phyloP scores from a whole-genome alignment of 2,888 invertebrate genomes.

The Elgonia sp. region DNA sequence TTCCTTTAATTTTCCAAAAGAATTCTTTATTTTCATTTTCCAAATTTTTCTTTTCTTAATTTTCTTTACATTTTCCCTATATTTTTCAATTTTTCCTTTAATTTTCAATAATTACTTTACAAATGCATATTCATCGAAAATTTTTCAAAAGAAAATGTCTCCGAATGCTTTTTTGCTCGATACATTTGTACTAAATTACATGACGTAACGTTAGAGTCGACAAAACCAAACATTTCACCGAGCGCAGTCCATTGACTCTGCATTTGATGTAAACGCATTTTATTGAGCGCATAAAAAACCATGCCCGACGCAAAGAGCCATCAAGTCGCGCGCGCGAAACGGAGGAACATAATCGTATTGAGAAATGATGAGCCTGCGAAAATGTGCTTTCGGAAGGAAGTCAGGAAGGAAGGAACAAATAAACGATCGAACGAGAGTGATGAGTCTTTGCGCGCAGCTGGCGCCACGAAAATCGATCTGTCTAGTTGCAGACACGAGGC shows the following conservation, averaged over 20 bases:
- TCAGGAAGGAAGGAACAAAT: slow-evolving; percentile 60
- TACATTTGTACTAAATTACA: no score
- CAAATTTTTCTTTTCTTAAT: no score
- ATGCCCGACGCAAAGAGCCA: not conserved
- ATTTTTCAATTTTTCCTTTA: no score
- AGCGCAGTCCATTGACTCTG: not conserved
- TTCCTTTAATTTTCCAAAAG: no score
- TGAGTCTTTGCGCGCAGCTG: slow-evolving; percentile 76
- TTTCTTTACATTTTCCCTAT: no score
- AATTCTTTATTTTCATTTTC: no score
- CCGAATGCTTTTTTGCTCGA: no score
- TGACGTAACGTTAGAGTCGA: no score
- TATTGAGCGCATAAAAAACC: slow-evolving; percentile 12
- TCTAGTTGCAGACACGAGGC: slow-evolving; percentile 77
- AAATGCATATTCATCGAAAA: no score
- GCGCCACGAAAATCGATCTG: slow-evolving; percentile 82
- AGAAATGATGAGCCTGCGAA: slow-evolving; percentile 45
- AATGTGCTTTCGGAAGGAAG: slow-evolving; percentile 60
- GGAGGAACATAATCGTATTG: not conserved
- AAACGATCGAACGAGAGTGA: slow-evolving; percentile 70
- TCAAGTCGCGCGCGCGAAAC: not conserved
- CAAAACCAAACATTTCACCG: not conserved
- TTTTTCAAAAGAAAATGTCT: no score
- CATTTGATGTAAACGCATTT: not conserved
- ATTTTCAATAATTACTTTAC: no score